Percentiles rank a stretch among this genome's conserved stretches.
These are phyloP conservation scores for Sebastes diaconus DNA, from an alignment of 2,797 vertebrate species.

Conservation along the genomic window DNA sequence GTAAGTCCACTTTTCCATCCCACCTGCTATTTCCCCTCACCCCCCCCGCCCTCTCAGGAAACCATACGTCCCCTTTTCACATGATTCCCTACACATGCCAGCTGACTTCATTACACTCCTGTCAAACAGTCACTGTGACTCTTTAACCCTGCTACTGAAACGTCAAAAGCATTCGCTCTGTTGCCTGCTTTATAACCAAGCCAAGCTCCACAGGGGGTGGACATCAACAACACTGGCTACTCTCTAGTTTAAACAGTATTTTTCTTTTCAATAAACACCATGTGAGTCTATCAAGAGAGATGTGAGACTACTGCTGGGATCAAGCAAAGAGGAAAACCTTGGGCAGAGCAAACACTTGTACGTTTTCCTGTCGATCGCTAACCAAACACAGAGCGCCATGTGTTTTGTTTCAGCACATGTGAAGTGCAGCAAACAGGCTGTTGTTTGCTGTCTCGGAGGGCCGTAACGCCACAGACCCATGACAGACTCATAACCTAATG, in stretches of 20 bases:
- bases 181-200: constrained; percentile 34
- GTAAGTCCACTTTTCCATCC: neutral
- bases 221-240: constrained; percentile 18
- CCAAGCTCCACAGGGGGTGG: constrained; percentile 14
- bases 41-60: neutral
- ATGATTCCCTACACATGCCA: constrained; percentile 28
- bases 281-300: constrained; percentile 15
- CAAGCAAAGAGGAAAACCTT: constrained; percentile 14
- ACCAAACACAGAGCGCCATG: constrained; percentile 16
- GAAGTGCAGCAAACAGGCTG: constrained; percentile 46
- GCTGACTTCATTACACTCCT: constrained; percentile 54
- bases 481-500: constrained; percentile 62
- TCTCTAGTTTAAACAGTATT: constrained; percentile 35
- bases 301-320: constrained; percentile 16
- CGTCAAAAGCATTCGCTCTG: constrained; percentile 40
- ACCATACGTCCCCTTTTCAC: constrained; percentile 7
- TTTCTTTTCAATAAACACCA: constrained; percentile 23
- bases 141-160: constrained; percentile 50
- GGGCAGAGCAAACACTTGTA: constrained; percentile 20
- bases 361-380: constrained; percentile 14
- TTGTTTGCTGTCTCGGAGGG: constrained; percentile 50
- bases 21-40: no score
- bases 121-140: constrained; percentile 49
- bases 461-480: constrained; percentile 40
- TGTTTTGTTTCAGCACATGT: constrained; percentile 45